phyloP scores from a whole-genome alignment of 1,140 invertebrate species.

The Drosophila ohnishii region DNA sequence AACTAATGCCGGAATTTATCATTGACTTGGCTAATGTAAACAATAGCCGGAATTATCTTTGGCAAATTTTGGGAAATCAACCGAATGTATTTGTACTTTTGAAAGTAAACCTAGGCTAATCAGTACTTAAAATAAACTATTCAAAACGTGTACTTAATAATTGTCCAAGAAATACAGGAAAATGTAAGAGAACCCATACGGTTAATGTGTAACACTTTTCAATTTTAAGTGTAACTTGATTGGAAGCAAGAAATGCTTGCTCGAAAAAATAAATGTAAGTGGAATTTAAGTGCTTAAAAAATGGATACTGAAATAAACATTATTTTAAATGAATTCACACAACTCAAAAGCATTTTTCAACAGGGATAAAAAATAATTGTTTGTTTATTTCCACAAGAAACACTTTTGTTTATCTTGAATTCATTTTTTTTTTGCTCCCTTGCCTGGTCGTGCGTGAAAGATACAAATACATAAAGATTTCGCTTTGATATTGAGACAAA shows the following conservation, averaged over 20 bases:
- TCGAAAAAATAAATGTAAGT: conserved; percentile 37
- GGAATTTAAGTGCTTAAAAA: conserved; percentile 41
- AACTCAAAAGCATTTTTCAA: neutral
- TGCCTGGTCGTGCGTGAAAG: conserved; percentile 16
- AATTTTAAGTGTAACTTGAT: conserved; percentile 61
- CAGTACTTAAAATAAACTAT: conserved; percentile 20
- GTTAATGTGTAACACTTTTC: conserved; percentile 28
- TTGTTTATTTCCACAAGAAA: conserved; percentile 8
- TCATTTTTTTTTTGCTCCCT: conserved; percentile 2
- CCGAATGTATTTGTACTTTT: conserved; percentile 35
- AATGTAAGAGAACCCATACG: conserved; percentile 16
- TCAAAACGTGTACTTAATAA: conserved; percentile 26
- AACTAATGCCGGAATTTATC: conserved; percentile 31
- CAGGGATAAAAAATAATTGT: conserved; percentile 10
- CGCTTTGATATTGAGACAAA: conserved; percentile 46
- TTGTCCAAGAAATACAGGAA: conserved; percentile 54
- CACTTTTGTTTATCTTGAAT: conserved; percentile 18
- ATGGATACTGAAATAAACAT: conserved; percentile 34
- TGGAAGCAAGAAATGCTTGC: conserved; percentile 34
- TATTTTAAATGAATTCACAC: conserved; percentile 44
- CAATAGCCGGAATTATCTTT: conserved; percentile 28
- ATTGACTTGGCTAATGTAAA: conserved; percentile 39
- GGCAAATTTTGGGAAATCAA: neutral
- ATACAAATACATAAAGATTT: conserved; percentile 32
- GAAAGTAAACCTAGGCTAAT: conserved; percentile 34